Evolutionary conservation across 2,113 vertebrate genomes (phyloP).

Genomic region (Upupa epops): DNA sequence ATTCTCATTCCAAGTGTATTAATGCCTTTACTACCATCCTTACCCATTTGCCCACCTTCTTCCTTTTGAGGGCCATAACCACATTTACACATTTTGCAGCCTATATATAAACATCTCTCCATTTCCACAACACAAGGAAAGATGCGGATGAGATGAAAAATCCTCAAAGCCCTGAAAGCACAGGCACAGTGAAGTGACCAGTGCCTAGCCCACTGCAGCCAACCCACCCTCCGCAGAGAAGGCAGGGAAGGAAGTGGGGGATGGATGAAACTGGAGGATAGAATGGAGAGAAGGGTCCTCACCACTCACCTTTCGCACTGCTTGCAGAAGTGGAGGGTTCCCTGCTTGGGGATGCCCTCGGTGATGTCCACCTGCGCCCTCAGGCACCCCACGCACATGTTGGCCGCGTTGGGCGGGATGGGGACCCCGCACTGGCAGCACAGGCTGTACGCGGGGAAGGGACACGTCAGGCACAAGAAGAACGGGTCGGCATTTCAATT

Average conservation of each 20-base stretch:
- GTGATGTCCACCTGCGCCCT: slow-evolving; percentile 95
- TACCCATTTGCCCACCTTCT: fast-evolving
- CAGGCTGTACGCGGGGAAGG: slow-evolving; percentile 74
- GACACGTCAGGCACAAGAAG: not conserved
- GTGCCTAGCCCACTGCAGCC: too few relatives aligned
- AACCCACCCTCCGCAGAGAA: not conserved
- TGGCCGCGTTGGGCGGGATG: slow-evolving; percentile 93
- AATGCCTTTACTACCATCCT: not conserved
- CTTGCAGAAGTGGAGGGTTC: slow-evolving; percentile 92
- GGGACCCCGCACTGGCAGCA: slow-evolving; percentile 93
- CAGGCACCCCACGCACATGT: slow-evolving; percentile 95
- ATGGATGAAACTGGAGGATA: too few relatives aligned
- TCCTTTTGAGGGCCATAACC: too few relatives aligned
- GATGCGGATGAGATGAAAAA: too few relatives aligned
- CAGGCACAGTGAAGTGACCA: too few relatives aligned
- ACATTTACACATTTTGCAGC: not conserved
- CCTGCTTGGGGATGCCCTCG: slow-evolving; percentile 97
- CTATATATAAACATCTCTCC: not conserved
- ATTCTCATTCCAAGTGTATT: fast-evolving
- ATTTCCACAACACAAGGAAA: not conserved
- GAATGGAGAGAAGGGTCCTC: too few relatives aligned
- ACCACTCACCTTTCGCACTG: slow-evolving; percentile 90
- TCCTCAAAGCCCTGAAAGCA: fast-evolving
- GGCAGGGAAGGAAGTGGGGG: too few relatives aligned
- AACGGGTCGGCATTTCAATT: too few relatives aligned